Percentiles rank a stretch among this genome's conserved stretches.
Conservation (phyloP, 1,140 invertebrate genomes). For the Vollenhovia emeryi region DNA sequence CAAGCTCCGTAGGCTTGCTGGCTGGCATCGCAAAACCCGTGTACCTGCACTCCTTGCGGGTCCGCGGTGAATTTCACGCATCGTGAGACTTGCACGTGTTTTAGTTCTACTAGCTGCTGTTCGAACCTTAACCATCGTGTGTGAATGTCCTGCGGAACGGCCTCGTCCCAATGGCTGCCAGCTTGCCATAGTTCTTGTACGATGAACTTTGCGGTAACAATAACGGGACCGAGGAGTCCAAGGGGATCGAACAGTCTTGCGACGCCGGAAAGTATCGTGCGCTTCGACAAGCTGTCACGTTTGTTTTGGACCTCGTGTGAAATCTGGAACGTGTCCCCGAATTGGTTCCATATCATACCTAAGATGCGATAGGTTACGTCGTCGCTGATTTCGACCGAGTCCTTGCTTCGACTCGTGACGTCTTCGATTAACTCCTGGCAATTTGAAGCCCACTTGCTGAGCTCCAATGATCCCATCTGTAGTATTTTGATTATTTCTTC, state of each 20-base stretch:
- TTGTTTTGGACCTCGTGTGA: background rate
- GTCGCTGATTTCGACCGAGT: background rate
- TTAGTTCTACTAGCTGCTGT: background rate
- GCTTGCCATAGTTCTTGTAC: background rate
- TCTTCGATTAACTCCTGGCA: background rate
- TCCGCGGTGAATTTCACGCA: background rate
- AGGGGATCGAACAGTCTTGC: background rate
- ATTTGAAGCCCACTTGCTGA: background rate
- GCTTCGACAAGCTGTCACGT: background rate
- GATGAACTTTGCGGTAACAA: background rate
- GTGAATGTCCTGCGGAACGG: background rate
- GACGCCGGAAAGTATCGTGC: background rate
- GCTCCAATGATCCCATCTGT: background rate
- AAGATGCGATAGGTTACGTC: background rate
- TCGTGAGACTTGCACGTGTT: background rate
- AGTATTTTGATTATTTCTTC: background rate
- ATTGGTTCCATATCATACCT: background rate
- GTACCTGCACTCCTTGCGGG: background rate
- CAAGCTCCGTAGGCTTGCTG: slow-evolving; percentile 63
- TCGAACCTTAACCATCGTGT: background rate
- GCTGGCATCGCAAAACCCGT: background rate
- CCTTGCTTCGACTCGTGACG: too few relatives aligned
- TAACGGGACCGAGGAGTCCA: background rate
- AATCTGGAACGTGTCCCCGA: background rate
- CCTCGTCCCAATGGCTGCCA: background rate